Conservation (phyloP, 2,888 invertebrate genomes). For the Aspidiotus destructor region DNA sequence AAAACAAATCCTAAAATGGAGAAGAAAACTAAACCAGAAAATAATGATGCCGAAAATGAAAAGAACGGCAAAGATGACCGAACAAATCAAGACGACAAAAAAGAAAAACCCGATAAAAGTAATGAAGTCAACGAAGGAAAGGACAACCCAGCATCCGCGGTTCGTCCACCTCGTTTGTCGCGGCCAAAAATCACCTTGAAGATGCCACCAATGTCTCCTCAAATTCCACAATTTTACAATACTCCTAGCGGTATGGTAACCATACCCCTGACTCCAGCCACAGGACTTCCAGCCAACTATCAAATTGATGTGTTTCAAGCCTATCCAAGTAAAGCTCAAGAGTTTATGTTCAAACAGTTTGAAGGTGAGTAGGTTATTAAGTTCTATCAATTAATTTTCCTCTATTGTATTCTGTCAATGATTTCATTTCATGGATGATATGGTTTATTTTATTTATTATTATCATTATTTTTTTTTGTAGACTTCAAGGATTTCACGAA, state of each 20-base stretch:
- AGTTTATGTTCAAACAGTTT: constrained; percentile 70
- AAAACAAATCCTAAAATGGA: not conserved
- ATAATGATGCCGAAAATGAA: not conserved
- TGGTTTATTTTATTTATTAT: too few relatives aligned
- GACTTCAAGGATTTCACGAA: constrained; percentile 53
- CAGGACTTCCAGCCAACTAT: constrained; percentile 42
- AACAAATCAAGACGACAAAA: too few relatives aligned
- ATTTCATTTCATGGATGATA: too few relatives aligned
- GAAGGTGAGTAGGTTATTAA: constrained; percentile 44
- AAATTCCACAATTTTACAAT: constrained; percentile 42
- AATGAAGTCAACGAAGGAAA: not conserved
- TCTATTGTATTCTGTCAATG: too few relatives aligned
- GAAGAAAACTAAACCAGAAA: constrained; percentile 1
- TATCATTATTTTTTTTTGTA: constrained; percentile 14
- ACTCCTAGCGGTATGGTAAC: constrained; percentile 37
- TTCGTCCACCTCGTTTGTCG: constrained; percentile 40
- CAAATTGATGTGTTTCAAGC: constrained; percentile 41
- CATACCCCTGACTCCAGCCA: constrained; percentile 43
- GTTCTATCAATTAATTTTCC: too few relatives aligned
- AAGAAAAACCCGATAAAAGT: not conserved
- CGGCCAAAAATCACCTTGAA: constrained; percentile 48
- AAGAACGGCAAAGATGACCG: too few relatives aligned
- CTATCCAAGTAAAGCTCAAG: constrained; percentile 59
- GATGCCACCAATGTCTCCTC: constrained; percentile 43
- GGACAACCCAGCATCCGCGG: not conserved